Base-by-base conservation (phyloP, 2,797 vertebrate genomes). In the Eremophila alpestris region DNA sequence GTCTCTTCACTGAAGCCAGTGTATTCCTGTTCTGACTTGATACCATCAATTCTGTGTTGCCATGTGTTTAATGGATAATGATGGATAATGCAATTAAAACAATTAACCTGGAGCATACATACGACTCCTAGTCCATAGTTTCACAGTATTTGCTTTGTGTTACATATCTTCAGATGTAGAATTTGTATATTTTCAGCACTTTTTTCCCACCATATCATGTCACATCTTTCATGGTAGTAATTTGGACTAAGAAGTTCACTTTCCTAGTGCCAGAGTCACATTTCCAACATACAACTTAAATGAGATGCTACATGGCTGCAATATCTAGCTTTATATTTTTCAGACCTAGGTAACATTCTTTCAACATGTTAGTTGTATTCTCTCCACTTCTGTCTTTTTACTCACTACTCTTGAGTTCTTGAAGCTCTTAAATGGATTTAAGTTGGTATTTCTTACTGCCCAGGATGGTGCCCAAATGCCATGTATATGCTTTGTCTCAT, bases 81-180 rank as follows among this genome's bases (percentile, higher is more conserved):
- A 38, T 38, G 38, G 11, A 38, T 38, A 38, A 11, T 41, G 30
- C 36, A 58, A 36, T 69, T 52, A 13, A 85, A 91, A 49, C 30
- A 67, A 11, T 81, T 81, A 45, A 51, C 15, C 17, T 36, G 65
- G 22, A 58, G 27, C 23, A 23, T 46, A 17, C 6, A 14, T 69
- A 21, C 0, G 0, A 46, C 24, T 58, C 27, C 55, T 62, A 54
- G 16, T 48, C n/a, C 1, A 0, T 48, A 68, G 17, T 71, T 71
- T 38, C 41, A 59, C 15, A 36, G 16, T 38, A 16, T 71, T 69
- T 90, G 1, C 17, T 87, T 52, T 0, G 0, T 49, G 10, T 77
- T 83, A 7, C 3, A 0, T 58, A 22, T 74, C 54, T 89, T 69
- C 40, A 71, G 19, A 32, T 89, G 52, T 18, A 63, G 52, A 36